phyloP scores from a whole-genome alignment of 2,113 vertebrate genomes.

The Lanius ludovicianus region DNA sequence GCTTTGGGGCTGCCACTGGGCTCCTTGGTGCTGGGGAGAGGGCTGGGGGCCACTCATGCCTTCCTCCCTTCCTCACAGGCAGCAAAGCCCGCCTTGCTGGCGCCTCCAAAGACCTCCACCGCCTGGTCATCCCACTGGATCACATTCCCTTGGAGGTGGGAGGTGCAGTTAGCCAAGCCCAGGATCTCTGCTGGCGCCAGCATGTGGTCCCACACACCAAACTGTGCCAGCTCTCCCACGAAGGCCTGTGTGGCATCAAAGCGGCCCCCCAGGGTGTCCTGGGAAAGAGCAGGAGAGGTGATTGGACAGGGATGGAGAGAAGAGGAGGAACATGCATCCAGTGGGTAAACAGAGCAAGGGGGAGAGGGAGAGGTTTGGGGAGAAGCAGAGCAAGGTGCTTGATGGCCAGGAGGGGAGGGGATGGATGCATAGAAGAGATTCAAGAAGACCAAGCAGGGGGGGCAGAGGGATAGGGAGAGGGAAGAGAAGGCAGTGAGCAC shows the following conservation, averaged over 20 bases:
- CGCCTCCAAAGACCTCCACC: slow-evolving; percentile 89
- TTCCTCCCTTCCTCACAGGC: slow-evolving; percentile 83
- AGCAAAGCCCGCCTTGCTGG: slow-evolving; percentile 82
- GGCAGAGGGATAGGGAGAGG: neutral
- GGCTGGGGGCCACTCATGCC: slow-evolving; percentile 69
- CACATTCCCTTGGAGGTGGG: slow-evolving; percentile 83
- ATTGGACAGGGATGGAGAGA: neutral
- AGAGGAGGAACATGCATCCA: neutral
- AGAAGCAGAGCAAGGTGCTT: neutral
- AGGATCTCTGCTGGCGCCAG: slow-evolving; percentile 85
- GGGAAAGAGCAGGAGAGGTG: slow-evolving; percentile 1
- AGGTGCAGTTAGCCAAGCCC: slow-evolving; percentile 87
- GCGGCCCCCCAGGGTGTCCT: slow-evolving; percentile 90
- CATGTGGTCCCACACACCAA: slow-evolving; percentile 91
- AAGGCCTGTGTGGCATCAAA: slow-evolving; percentile 95
- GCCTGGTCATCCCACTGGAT: slow-evolving; percentile 90
- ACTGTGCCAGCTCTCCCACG: slow-evolving; percentile 91
- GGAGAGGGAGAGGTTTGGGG: neutral
- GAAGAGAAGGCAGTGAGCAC: neutral
- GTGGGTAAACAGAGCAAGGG: neutral
- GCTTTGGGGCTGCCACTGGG: neutral
- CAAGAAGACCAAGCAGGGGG: neutral
- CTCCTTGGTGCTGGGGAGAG: slow-evolving; percentile 9
- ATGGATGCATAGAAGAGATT: neutral
- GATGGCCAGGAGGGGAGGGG: neutral